Conservation (phyloP, 2,113 vertebrate species). For the Catharus bicknelli region DNA sequence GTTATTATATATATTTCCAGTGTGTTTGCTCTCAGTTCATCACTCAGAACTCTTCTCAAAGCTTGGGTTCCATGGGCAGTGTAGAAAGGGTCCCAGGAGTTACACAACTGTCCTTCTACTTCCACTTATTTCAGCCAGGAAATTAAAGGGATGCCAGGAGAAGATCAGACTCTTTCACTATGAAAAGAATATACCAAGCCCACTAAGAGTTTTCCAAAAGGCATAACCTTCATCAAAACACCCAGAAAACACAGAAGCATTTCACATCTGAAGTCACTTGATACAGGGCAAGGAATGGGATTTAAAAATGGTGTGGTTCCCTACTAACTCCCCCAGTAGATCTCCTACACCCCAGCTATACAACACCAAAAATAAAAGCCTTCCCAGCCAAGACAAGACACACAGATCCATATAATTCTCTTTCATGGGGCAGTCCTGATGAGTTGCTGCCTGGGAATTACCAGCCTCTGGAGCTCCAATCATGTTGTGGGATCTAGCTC, state of each 20-base stretch:
- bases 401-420: not conserved
- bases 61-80: not conserved
- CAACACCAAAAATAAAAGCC: not conserved
- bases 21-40: not conserved
- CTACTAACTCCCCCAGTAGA: not conserved
- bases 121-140: too few species aligned
- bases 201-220: not conserved
- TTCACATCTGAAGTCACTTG: not conserved
- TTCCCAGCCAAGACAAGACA: not conserved
- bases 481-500: not conserved
- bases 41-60: not conserved
- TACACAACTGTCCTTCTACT: not conserved
- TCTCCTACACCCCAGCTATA: not conserved
- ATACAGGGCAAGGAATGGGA: not conserved
- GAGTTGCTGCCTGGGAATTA: not conserved
- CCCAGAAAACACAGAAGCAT: not conserved
- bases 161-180: not conserved
- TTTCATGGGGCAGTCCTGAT: not conserved
- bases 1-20: not conserved
- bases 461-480: not conserved
- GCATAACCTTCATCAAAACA: not conserved
- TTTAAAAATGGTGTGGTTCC: rapidly evolving
- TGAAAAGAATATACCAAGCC: not conserved
- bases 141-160: not conserved
- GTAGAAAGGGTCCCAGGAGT: not conserved